Evolutionary conservation across 2,797 vertebrate species (phyloP).

Genomic region (Rhinogobio ventralis): DNA sequence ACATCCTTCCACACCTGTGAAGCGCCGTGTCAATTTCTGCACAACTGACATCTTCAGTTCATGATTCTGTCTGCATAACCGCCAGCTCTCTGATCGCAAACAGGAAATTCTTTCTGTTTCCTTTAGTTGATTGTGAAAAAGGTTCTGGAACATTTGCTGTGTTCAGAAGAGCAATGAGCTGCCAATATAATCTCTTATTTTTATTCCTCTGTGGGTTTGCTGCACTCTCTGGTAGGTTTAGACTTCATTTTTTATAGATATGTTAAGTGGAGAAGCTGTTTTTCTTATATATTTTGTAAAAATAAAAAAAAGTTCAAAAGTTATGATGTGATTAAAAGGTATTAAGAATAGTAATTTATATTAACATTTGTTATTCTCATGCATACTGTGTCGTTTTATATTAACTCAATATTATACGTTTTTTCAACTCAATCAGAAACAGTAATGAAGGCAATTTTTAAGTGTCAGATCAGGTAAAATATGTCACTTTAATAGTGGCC

Average conservation of each 20-base stretch:
- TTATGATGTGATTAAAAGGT: background rate
- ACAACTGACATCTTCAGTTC: background rate
- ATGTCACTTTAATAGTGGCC: background rate
- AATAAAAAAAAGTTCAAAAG: background rate
- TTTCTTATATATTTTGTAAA: background rate
- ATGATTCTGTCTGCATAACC: background rate
- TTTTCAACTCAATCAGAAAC: background rate
- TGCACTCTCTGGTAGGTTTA: constrained; percentile 2
- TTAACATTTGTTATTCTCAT: background rate
- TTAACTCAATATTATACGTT: background rate
- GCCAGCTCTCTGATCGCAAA: background rate
- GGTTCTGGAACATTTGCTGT: constrained; percentile 10
- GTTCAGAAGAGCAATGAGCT: constrained; percentile 17
- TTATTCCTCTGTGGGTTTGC: constrained; percentile 22
- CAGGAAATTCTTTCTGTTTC: constrained; percentile 33
- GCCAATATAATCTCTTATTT: background rate
- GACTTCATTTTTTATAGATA: background rate
- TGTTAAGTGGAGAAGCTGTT: background rate
- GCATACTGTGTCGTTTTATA: background rate
- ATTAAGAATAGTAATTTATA: background rate
- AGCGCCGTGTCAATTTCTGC: background rate
- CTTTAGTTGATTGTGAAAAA: background rate
- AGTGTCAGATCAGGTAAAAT: background rate
- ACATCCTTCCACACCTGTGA: constrained; percentile 18
- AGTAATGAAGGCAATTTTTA: background rate